These are phyloP conservation scores for Sycophaga agraensis DNA, from an alignment of 1,140 invertebrate species.

Conservation along the genomic window DNA sequence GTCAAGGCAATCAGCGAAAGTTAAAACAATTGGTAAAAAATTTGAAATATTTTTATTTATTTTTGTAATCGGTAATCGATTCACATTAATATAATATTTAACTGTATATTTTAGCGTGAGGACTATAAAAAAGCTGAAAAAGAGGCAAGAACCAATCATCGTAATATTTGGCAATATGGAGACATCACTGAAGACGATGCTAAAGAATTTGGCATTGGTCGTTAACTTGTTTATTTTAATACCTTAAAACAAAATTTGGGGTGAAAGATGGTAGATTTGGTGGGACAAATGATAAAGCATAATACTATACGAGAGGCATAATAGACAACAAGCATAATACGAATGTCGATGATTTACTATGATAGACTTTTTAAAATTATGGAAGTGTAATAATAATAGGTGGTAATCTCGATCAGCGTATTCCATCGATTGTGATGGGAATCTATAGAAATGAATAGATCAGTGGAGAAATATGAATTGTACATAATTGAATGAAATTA, in stretches of 20 bases:
- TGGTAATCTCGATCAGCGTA: constrained; percentile 27
- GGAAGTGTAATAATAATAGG: constrained; percentile 25
- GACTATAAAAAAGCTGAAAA: constrained; percentile 86
- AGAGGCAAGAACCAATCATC: constrained; percentile 78
- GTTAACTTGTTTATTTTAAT: constrained; percentile 38
- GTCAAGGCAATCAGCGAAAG: constrained; percentile 80
- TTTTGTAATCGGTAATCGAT: no score
- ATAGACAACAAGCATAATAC: constrained; percentile 37
- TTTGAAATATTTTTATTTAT: no score
- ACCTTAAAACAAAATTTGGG: constrained; percentile 16
- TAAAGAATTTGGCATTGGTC: constrained; percentile 74
- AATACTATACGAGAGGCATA: constrained; percentile 33
- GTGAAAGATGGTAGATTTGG: constrained; percentile 23
- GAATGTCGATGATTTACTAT: constrained; percentile 31
- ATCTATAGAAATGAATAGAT: constrained; percentile 23
- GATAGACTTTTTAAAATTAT: constrained; percentile 31
- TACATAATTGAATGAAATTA: constrained; percentile 35
- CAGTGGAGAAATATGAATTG: constrained; percentile 36
- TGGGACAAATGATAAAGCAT: constrained; percentile 27
- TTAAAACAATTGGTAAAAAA: constrained; percentile 74
- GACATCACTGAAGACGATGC: constrained; percentile 95
- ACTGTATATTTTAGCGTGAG: constrained; percentile 58
- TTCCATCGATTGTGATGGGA: constrained; percentile 26
- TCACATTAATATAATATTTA: no score
- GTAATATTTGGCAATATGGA: constrained; percentile 93